Conservation (phyloP, 2,888 invertebrate species). For the Ceriagrion tenellum region DNA sequence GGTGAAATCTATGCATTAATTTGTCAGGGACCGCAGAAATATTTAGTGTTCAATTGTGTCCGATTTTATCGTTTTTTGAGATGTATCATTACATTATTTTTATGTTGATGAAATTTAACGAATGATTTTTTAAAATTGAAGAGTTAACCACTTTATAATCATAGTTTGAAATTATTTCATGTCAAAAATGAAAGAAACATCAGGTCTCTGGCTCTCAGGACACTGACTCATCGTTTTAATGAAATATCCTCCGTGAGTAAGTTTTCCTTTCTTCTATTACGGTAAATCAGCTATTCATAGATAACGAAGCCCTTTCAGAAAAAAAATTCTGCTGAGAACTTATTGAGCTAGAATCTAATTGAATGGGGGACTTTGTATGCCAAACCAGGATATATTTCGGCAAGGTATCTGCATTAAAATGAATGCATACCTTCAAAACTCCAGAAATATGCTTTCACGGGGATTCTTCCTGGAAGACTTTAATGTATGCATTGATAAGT, state of each 20-base stretch:
- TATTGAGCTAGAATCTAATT: background rate
- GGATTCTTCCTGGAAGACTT: background rate
- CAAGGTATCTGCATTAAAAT: background rate
- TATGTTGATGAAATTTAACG: too few relatives aligned
- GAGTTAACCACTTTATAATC: too few relatives aligned
- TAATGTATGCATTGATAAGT: background rate
- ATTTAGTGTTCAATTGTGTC: too few relatives aligned
- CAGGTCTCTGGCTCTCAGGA: too few relatives aligned
- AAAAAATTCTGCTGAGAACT: background rate
- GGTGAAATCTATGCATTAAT: too few relatives aligned
- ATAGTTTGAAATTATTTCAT: too few relatives aligned
- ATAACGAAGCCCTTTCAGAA: background rate
- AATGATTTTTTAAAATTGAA: too few relatives aligned
- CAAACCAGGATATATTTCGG: background rate
- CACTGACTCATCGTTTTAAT: too few relatives aligned
- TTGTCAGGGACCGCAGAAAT: too few relatives aligned
- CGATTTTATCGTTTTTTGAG: too few relatives aligned
- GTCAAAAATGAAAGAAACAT: too few relatives aligned
- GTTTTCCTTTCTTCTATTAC: background rate
- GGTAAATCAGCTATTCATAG: constrained; percentile 9
- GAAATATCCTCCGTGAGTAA: background rate
- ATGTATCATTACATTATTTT: too few relatives aligned
- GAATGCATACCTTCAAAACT: background rate
- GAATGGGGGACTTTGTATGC: background rate
- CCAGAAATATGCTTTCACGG: background rate